Evolutionary conservation across 1,140 invertebrate genomes (phyloP).

Genomic region (Coelopa frigida): DNA sequence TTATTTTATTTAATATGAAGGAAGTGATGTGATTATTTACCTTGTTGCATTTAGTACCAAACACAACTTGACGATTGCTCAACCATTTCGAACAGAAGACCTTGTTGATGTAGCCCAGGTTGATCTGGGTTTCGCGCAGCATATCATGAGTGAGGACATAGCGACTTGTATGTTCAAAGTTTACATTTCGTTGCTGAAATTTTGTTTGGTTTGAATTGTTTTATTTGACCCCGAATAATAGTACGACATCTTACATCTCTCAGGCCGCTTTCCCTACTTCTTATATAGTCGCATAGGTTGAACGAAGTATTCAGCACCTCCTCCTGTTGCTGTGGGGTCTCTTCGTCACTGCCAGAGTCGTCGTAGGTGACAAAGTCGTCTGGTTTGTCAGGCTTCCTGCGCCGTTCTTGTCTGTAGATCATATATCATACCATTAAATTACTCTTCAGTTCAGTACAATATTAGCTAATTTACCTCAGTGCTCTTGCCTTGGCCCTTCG

Average conservation of each 20-base stretch:
- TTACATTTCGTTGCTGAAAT: conserved; percentile 55
- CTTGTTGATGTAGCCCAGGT: conserved; percentile 85
- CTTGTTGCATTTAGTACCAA: conserved; percentile 96
- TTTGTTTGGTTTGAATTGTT: conserved; percentile 4
- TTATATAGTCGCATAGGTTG: conserved; percentile 78
- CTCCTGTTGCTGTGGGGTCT: conserved; percentile 60
- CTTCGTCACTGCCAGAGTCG: conserved; percentile 76
- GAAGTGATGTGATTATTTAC: conserved; percentile 46
- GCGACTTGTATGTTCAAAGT: conserved; percentile 70
- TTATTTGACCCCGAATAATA: conserved; percentile 7
- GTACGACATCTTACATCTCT: conserved; percentile 49
- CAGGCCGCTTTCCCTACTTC: conserved; percentile 64
- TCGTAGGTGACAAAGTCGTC: conserved; percentile 85
- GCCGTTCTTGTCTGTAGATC: conserved; percentile 64
- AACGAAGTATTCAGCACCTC: conserved; percentile 70
- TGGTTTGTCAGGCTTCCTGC: conserved; percentile 74
- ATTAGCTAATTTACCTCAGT: conserved; percentile 46
- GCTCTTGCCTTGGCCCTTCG: conserved; percentile 58
- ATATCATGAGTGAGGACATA: conserved; percentile 84
- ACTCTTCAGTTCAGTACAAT: background rate
- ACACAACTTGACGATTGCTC: conserved; percentile 87
- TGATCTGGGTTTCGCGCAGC: conserved; percentile 75
- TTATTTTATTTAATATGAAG: background rate
- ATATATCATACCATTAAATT: conserved; percentile 27
- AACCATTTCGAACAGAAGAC: conserved; percentile 96